These are phyloP conservation scores for Toxonevra muliebris DNA, from an alignment of 2,888 invertebrate species.

Conservation along the genomic window DNA sequence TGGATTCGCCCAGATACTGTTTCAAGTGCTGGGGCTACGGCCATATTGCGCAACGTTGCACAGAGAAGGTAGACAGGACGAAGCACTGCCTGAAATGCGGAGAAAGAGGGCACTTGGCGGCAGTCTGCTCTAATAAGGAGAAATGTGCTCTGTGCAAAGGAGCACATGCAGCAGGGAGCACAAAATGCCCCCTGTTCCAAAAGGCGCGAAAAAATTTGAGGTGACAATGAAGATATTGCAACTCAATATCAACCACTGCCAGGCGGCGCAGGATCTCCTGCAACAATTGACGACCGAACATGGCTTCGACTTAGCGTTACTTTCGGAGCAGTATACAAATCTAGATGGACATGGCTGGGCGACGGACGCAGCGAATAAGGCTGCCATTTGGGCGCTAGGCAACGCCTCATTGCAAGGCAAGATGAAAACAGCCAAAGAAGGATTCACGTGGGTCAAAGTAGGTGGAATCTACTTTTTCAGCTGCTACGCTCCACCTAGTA, in stretches of 20 bases:
- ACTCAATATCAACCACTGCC: background rate
- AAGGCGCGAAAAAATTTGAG: background rate
- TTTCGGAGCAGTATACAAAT: background rate
- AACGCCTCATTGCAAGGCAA: background rate
- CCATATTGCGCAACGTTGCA: background rate
- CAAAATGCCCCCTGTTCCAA: background rate
- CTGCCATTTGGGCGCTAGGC: background rate
- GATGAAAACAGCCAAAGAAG: background rate
- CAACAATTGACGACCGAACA: background rate
- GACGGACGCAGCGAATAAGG: background rate
- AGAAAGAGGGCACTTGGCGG: background rate
- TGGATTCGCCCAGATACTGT: background rate
- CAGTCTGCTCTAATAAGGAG: background rate
- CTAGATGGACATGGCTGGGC: background rate
- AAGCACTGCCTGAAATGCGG: background rate
- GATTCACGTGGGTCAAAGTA: too few relatives aligned
- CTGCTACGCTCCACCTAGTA: background rate
- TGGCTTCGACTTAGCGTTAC: background rate
- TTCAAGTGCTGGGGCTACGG: conserved; percentile 8
- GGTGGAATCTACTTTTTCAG: background rate
- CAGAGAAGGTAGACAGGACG: background rate
- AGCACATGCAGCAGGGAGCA: background rate
- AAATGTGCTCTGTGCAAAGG: background rate
- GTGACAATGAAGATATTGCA: too few relatives aligned
- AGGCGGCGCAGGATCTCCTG: background rate